Conservation (phyloP, 2,888 invertebrate genomes). For the Lasioglossum lativentre region DNA sequence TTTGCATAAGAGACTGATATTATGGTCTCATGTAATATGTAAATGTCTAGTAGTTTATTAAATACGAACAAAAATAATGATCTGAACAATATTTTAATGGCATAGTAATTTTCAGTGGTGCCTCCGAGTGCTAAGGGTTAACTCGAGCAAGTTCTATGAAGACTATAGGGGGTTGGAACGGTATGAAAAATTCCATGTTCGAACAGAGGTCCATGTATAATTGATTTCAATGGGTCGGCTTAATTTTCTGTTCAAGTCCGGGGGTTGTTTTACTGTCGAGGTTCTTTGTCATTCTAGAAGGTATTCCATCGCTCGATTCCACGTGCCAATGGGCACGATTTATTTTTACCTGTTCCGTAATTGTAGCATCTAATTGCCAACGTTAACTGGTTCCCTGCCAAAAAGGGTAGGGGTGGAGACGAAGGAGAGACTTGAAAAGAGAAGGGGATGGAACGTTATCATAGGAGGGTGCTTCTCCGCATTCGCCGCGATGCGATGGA, state of each 20-base stretch:
- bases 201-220: too few species aligned
- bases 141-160: too few species aligned
- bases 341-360: conserved; percentile 60
- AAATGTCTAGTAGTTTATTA: too few species aligned
- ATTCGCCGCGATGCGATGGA: conserved; percentile 62
- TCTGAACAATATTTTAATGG: too few species aligned
- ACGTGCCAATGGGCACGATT: conserved; percentile 52
- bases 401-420: conserved; percentile 37
- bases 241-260: neutral
- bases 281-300: neutral
- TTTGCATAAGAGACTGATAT: too few species aligned
- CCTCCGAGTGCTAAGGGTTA: too few species aligned
- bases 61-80: too few species aligned
- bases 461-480: conserved; percentile 63
- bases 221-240: neutral
- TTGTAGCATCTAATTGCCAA: conserved; percentile 70
- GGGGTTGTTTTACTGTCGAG: neutral
- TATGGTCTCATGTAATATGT: too few species aligned
- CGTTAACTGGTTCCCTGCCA: conserved; percentile 74
- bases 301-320: conserved; percentile 23
- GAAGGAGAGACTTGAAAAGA: conserved; percentile 15
- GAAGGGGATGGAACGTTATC: conserved; percentile 66
- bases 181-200: too few species aligned
- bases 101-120: too few species aligned
- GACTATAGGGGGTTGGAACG: too few species aligned